phyloP scores from a whole-genome alignment of 2,888 invertebrate species.

The Gastracanthus pulcherrimus region DNA sequence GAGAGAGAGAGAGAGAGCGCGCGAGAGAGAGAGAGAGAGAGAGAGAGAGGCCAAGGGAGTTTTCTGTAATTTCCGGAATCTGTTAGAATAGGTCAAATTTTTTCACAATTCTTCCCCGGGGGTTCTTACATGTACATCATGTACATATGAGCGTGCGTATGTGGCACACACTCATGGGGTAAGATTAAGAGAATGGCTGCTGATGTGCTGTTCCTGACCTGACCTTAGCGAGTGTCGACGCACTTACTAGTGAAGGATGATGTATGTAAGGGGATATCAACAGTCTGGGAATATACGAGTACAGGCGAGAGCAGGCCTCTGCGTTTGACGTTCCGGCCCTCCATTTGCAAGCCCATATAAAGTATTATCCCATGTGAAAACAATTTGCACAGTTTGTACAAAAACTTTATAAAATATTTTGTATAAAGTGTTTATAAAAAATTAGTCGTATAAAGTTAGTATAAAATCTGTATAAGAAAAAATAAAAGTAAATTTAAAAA shows the following conservation, averaged over 20 bases:
- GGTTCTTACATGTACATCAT: background rate
- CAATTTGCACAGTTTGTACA: no score
- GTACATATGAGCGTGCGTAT: no score
- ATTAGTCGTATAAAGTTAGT: no score
- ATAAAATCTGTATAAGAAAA: no score
- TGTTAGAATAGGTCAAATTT: slow-evolving; percentile 39
- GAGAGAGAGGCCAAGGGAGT: slow-evolving; percentile 9
- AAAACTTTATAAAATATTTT: no score
- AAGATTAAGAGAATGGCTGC: background rate
- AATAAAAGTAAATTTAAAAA: no score
- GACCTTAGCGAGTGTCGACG: slow-evolving; percentile 14
- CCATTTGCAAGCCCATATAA: slow-evolving; percentile 67
- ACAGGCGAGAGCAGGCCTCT: slow-evolving; percentile 50
- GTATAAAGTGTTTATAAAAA: no score
- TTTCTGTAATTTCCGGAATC: slow-evolving; percentile 50
- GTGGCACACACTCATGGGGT: background rate
- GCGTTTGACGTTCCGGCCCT: slow-evolving; percentile 63
- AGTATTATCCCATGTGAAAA: no score
- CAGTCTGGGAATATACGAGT: slow-evolving; percentile 39
- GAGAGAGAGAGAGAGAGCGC: background rate
- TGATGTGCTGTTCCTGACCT: slow-evolving; percentile 9
- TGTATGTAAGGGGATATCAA: slow-evolving; percentile 58
- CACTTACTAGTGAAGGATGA: slow-evolving; percentile 50
- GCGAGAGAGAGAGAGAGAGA: background rate
- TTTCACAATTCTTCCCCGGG: slow-evolving; percentile 1